Evolutionary conservation across 2,797 vertebrate species (phyloP), one percentile per base, ranked within the genome.

Genomic region (Lerista edwardsae): DNA sequence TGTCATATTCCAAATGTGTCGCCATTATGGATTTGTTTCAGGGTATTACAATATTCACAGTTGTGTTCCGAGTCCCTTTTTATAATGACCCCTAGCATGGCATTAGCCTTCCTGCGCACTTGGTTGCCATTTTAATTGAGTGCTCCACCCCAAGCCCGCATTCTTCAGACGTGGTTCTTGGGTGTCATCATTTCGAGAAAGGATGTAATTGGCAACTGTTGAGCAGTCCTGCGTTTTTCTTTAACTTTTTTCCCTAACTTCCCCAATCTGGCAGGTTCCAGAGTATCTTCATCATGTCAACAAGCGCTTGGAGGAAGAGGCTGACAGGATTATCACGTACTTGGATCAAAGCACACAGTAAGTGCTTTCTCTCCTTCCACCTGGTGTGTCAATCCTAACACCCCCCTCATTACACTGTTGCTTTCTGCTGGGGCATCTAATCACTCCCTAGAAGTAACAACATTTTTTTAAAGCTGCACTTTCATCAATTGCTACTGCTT

Each of bases 321-420:
- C 98, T 31, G 99, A 99, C 96, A 96, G 99, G 93, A 98, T 99
- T 95, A 99, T 99, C 94, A 99, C 98, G 86, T 99, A 99, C 73
- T 97, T 99, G 94, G 99, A 99, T 96, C 98, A 99, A 97, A 99
- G 98, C 95, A 99, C 99, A 93, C 98, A 99, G 99, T 99, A 96
- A 98, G 98, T 97, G 89, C 92, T 81, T 75, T 2, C 0, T 77
- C 39, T 90, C 31, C 62, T 23, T 92, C 61, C 84, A 80, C 65
- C 82, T 91, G 59, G 59, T 89, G 61, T 47, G 80, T 67, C 57
- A 90, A 80, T 82, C 2, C 2, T 87, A 79, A 86, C 69, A 67
- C 19, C 84, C 88, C 67, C 64, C 59, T 64, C 86, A 84, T 78
- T 68, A 59, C 83, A 87, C 55, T 89, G 14, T 61, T 85, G 41